Percentiles rank a stretch among this genome's conserved stretches.
Evolutionary conservation across 2,797 vertebrate genomes (phyloP).

Genomic region (Neoniphon sammara): DNA sequence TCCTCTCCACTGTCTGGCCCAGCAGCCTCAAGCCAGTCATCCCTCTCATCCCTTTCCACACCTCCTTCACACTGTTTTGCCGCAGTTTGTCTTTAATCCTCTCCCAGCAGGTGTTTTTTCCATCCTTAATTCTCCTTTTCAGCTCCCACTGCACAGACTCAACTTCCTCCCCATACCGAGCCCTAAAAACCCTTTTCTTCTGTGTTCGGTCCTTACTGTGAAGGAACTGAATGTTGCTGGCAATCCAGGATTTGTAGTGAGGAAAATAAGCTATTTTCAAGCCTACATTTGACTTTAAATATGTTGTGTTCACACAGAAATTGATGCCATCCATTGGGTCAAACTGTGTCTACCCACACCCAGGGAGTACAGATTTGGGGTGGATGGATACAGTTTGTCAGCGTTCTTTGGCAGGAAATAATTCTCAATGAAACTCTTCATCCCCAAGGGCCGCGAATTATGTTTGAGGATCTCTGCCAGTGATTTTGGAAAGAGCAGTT

Average conservation of each 20-base stretch:
- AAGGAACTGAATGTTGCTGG: slow-evolving; percentile 16
- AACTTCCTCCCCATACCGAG: neutral
- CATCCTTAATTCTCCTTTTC: slow-evolving; percentile 41
- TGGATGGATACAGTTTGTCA: no score
- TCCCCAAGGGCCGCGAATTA: no score
- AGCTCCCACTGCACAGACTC: slow-evolving; percentile 7
- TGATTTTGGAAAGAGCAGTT: no score
- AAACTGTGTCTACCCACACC: no score
- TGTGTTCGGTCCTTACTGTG: slow-evolving; percentile 7
- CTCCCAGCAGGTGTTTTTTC: slow-evolving; percentile 29
- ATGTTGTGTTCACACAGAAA: slow-evolving; percentile 10
- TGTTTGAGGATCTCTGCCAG: no score
- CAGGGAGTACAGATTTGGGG: no score
- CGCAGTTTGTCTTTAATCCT: slow-evolving; percentile 32
- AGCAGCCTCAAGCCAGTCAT: no score
- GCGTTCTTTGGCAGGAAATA: no score
- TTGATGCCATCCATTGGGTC: neutral
- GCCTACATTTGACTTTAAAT: slow-evolving; percentile 29
- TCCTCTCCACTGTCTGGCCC: no score
- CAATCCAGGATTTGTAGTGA: slow-evolving; percentile 15
- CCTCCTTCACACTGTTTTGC: slow-evolving; percentile 29
- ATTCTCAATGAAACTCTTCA: no score
- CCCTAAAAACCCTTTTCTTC: slow-evolving; percentile 19
- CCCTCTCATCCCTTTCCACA: no score
- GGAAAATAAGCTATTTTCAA: slow-evolving; percentile 17